phyloP scores from a whole-genome alignment of 2,797 vertebrate genomes.

The Gymnopithys bicolor region DNA sequence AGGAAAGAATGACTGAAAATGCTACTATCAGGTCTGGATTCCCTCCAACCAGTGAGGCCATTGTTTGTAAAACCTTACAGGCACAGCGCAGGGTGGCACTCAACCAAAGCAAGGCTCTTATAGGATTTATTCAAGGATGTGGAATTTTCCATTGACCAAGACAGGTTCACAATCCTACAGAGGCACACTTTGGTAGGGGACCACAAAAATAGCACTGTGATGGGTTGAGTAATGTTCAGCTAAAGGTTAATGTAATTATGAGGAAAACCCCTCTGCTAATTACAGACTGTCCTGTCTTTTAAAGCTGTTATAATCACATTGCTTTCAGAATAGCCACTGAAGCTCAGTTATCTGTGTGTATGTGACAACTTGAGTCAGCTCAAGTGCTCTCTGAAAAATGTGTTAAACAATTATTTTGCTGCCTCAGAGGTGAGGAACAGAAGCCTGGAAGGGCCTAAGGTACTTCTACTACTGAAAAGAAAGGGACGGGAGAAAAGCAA shows the following conservation, averaged over 20 bases:
- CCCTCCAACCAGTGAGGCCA: conserved; percentile 48
- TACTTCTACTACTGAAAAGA: neutral
- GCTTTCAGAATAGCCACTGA: conserved; percentile 4
- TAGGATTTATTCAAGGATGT: neutral
- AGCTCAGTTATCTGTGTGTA: neutral
- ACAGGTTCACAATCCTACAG: neutral
- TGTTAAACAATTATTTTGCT: neutral
- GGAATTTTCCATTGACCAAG: conserved; percentile 61
- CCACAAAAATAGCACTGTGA: neutral
- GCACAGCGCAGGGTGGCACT: conserved; percentile 7
- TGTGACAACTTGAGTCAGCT: neutral
- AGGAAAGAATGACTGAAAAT: conserved; percentile 43
- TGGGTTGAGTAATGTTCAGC: conserved; percentile 7
- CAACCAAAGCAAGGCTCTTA: neutral
- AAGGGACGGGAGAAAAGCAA: neutral
- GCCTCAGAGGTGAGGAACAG: neutral
- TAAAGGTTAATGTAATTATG: conserved; percentile 36
- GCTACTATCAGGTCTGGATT: conserved; percentile 44
- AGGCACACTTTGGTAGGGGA: neutral
- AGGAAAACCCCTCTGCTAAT: neutral
- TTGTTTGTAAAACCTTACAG: conserved; percentile 59
- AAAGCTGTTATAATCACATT: conserved; percentile 35
- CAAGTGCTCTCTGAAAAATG: neutral
- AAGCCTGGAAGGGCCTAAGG: neutral
- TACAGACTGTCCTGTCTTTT: conserved; percentile 20